These are phyloP conservation scores for Anser cygnoides DNA, from an alignment of 2,113 vertebrate species.

Conservation along the genomic window DNA sequence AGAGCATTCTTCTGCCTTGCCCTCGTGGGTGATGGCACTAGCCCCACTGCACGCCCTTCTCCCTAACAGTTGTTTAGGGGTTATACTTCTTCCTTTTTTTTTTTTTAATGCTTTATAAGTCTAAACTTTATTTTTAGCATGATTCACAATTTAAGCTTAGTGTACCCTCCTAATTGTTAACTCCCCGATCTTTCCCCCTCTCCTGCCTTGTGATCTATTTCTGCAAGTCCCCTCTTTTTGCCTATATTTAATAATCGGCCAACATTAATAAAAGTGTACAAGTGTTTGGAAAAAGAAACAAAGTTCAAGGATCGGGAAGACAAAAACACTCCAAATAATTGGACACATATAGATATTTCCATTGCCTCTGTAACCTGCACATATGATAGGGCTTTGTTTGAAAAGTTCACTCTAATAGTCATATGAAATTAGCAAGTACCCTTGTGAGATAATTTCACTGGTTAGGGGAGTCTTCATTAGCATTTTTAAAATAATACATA, in stretches of 20 bases:
- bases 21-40: not conserved
- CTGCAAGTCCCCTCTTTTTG: not conserved
- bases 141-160: not conserved
- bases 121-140: not conserved
- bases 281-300: not conserved
- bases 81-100: not conserved
- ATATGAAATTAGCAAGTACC: not conserved
- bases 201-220: not conserved
- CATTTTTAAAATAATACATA: not conserved
- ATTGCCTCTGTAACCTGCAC: not conserved
- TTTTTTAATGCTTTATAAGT: not conserved
- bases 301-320: not conserved
- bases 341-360: not conserved
- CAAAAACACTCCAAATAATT: not conserved
- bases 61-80: not conserved
- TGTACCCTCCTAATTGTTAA: rapidly evolving
- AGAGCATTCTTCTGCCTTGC: not conserved
- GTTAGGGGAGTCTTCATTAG: not conserved
- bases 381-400: not conserved
- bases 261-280: not conserved
- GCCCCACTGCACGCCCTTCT: not conserved
- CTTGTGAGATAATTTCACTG: not conserved
- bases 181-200: not conserved
- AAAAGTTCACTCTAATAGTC: not conserved
- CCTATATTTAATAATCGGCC: not conserved